A percentile compares a stretch with the other conserved stretches of the same genome.
phyloP scores from a whole-genome alignment of 2,888 invertebrate species.

The Drosophila birchii region DNA sequence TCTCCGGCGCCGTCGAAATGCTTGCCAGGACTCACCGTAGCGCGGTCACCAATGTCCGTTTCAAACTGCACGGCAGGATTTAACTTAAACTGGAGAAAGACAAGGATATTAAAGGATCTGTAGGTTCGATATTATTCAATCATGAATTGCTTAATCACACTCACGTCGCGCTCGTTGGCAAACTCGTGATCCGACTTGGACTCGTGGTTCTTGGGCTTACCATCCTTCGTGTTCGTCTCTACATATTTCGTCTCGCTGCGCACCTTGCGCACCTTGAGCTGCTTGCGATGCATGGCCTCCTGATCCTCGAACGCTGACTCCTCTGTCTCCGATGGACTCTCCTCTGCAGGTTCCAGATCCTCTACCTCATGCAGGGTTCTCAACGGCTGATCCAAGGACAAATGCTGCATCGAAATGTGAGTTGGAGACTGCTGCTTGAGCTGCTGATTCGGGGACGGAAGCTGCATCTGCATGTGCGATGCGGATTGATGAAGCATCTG shows the following conservation, averaged over 20 bases:
- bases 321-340: constrained; percentile 19
- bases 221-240: constrained; percentile 61
- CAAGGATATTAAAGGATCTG: not conserved
- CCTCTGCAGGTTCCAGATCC: constrained; percentile 2
- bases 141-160: constrained; percentile 13
- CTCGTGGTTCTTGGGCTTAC: constrained; percentile 71
- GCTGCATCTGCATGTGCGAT: not conserved
- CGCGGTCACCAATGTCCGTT: constrained; percentile 76
- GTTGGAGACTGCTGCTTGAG: not conserved
- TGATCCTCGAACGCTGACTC: constrained; percentile 10
- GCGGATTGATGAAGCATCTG: not conserved
- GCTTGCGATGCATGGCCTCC: constrained; percentile 53
- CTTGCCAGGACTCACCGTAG: constrained; percentile 45
- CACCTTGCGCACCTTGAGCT: constrained; percentile 80
- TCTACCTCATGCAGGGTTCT: constrained; percentile 23
- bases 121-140: not conserved
- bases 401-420: constrained; percentile 3
- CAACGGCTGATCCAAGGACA: constrained; percentile 6
- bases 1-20: constrained; percentile 36
- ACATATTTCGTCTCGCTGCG: constrained; percentile 83
- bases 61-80: constrained; percentile 75
- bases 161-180: constrained; percentile 77
- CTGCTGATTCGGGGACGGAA: constrained; percentile 6
- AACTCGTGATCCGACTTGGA: constrained; percentile 83
- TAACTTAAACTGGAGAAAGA: constrained; percentile 59